These are phyloP conservation scores for Molothrus aeneus DNA, from an alignment of 2,797 vertebrate genomes.

Conservation along the genomic window DNA sequence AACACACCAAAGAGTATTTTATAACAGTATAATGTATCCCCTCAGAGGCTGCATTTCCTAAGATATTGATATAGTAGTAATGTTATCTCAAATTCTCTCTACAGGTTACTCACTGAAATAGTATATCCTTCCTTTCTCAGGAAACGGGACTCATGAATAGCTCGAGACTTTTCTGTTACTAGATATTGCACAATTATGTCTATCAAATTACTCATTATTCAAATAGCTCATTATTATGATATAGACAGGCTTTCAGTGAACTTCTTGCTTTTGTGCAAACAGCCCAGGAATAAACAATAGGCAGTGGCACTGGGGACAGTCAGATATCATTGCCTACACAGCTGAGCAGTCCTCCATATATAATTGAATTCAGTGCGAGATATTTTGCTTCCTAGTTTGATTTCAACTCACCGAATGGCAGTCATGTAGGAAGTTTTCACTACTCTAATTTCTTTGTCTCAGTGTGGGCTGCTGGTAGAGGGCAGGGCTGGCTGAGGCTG, in stretches of 20 bases:
- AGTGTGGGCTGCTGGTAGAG: not conserved
- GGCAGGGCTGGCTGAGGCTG: not conserved
- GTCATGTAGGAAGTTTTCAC: not conserved
- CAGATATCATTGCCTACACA: not conserved
- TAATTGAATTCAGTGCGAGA: constrained; percentile 28
- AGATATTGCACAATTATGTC: constrained; percentile 58
- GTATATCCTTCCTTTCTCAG: constrained; percentile 66
- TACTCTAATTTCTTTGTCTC: not conserved
- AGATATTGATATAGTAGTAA: constrained; percentile 61
- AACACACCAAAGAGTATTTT: constrained; percentile 27
- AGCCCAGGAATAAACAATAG: not conserved
- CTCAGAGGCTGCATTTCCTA: constrained; percentile 7
- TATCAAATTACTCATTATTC: constrained; percentile 64
- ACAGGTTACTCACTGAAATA: constrained; percentile 62
- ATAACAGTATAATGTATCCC: constrained; percentile 8
- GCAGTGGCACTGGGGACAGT: not conserved
- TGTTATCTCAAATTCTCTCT: constrained; percentile 57
- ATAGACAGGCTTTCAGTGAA: not conserved
- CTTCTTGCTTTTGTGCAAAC: not conserved
- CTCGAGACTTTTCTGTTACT: constrained; percentile 66
- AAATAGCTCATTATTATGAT: constrained; percentile 13
- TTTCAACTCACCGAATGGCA: not conserved
- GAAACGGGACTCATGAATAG: constrained; percentile 65
- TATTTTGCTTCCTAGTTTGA: constrained; percentile 45
- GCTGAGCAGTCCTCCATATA: not conserved